A percentile compares a stretch with the other conserved stretches of the same genome.
These are phyloP conservation scores for Sycophila sp. DNA, from an alignment of 1,140 invertebrate species.

Conservation along the genomic window DNA sequence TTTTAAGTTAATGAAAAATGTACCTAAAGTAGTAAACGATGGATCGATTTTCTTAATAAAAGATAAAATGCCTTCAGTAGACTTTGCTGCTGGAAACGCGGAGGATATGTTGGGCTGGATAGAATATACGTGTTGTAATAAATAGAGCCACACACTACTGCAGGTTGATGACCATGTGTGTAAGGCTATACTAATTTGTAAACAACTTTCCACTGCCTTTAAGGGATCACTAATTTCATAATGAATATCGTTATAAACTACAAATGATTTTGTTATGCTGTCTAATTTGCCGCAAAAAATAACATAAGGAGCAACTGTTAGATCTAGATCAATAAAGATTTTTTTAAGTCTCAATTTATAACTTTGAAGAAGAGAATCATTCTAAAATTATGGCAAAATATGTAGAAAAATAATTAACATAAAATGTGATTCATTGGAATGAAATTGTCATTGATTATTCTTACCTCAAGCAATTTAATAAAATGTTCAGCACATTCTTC, in stretches of 20 bases:
- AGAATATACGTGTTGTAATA: not conserved
- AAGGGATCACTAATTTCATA: not conserved
- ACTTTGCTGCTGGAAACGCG: not conserved
- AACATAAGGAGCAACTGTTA: not conserved
- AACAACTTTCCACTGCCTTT: not conserved
- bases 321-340: not conserved
- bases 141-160: not conserved
- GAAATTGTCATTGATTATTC: not conserved
- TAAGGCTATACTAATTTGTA: not conserved
- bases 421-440: not conserved
- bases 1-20: not conserved
- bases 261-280: not conserved
- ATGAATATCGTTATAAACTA: not conserved
- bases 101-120: not conserved
- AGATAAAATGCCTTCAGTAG: not conserved
- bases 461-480: not conserved
- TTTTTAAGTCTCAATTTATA: not conserved
- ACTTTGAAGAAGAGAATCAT: not conserved
- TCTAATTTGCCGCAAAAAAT: conserved; percentile 9
- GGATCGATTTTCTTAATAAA: conserved; percentile 4
- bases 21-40: not conserved
- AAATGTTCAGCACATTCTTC: not conserved
- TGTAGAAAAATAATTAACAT: not conserved
- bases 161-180: not conserved
- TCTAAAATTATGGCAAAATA: not conserved